Percentiles rank a stretch among this genome's conserved stretches.
These are phyloP conservation scores for Bufo bufo DNA, from an alignment of 2,113 vertebrate genomes.

Conservation along the genomic window DNA sequence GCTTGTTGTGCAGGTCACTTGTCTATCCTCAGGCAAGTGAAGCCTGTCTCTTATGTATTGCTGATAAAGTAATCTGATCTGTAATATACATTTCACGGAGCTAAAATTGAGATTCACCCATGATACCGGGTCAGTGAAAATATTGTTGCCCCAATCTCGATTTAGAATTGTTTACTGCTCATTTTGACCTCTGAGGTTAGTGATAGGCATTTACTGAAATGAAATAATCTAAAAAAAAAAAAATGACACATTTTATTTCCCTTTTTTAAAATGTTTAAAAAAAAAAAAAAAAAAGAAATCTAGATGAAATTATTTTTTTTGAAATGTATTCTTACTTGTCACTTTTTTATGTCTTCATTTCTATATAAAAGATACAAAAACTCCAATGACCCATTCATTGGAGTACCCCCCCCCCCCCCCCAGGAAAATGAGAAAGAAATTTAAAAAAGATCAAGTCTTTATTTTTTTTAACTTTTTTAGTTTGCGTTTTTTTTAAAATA, in stretches of 20 bases:
- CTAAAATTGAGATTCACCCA: constrained; percentile 51
- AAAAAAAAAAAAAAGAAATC: neutral
- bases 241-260: neutral
- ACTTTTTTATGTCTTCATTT: too few species aligned
- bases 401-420: too few species aligned
- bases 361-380: too few species aligned
- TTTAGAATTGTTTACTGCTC: constrained; percentile 19
- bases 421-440: too few species aligned
- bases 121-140: constrained; percentile 32
- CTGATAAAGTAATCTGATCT: constrained; percentile 50
- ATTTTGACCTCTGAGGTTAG: neutral
- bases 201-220: neutral
- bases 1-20: constrained; percentile 24
- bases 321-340: too few species aligned
- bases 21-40: constrained; percentile 41
- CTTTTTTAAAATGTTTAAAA: too few species aligned
- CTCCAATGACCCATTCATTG: too few species aligned
- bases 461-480: neutral
- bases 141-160: neutral
- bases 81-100: constrained; percentile 54
- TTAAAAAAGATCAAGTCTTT: neutral
- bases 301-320: too few species aligned
- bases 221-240: neutral
- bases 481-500: neutral
- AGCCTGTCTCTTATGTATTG: constrained; percentile 48